Percentiles rank a stretch among this genome's conserved stretches.
Conservation (phyloP, 2,797 vertebrate genomes). For the Lerista edwardsae region DNA sequence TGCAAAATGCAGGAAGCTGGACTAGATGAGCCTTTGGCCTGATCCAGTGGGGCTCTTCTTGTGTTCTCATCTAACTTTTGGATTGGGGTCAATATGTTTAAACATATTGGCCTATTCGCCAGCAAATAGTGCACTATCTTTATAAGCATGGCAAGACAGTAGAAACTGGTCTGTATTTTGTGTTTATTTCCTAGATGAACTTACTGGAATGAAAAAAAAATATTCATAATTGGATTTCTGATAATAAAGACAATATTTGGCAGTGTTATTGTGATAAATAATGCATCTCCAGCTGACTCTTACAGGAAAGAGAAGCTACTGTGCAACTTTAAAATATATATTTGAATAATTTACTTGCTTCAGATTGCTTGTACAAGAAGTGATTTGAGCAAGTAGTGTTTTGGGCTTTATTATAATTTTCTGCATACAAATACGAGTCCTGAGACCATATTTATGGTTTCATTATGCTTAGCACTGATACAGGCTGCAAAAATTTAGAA, state of each 20-base stretch:
- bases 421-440: neutral
- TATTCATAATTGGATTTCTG: neutral
- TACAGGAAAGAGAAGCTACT: neutral
- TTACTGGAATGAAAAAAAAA: neutral
- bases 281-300: neutral
- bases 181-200: neutral
- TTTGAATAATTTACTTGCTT: conserved; percentile 1
- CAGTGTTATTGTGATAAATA: neutral
- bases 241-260: neutral
- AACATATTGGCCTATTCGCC: too few relatives aligned
- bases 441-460: neutral
- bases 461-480: too few relatives aligned
- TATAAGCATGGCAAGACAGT: neutral
- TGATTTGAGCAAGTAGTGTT: neutral
- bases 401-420: neutral
- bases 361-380: neutral
- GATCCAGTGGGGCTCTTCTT: too few relatives aligned
- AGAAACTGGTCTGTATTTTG: neutral
- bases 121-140: neutral
- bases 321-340: neutral
- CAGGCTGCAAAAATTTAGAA: neutral
- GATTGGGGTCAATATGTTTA: too few relatives aligned
- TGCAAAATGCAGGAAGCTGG: too few relatives aligned
- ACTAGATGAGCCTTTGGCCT: too few relatives aligned
- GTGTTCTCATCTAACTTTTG: too few relatives aligned